Conservation (phyloP, 2,797 vertebrate species). For the Crax fasciolata region DNA sequence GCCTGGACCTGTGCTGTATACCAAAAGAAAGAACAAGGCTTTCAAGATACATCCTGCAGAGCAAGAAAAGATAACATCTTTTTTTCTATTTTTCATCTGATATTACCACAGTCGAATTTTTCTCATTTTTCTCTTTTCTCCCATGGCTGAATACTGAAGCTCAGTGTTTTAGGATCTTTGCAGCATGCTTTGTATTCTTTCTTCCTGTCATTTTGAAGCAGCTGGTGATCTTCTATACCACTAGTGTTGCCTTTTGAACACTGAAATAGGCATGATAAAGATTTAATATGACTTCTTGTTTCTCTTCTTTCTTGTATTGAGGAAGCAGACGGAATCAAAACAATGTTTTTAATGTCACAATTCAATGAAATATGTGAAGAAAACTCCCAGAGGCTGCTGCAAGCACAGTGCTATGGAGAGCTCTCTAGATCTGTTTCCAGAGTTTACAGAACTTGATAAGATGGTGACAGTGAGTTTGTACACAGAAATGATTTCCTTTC, state of each 20-base stretch:
- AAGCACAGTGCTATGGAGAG: neutral
- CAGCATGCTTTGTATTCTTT: neutral
- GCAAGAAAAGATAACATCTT: neutral
- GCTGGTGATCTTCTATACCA: neutral
- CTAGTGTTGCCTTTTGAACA: neutral
- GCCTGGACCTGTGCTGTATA: fast-evolving
- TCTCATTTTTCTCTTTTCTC: neutral
- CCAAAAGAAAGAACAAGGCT: neutral
- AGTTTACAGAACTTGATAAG: neutral
- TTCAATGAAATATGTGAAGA: neutral
- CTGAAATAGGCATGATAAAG: neutral
- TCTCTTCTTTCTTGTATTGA: neutral
- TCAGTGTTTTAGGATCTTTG: neutral
- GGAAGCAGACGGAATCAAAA: neutral
- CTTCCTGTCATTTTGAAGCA: neutral
- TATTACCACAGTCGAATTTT: neutral
- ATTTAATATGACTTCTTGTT: neutral
- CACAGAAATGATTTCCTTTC: neutral
- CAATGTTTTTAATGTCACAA: neutral
- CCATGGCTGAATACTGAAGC: neutral
- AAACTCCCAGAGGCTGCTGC: neutral
- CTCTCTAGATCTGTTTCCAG: neutral
- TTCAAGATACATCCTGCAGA: neutral
- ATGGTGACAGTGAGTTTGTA: neutral
- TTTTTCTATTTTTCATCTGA: neutral